Evolutionary conservation across 2,797 vertebrate species (phyloP).

Genomic region (Podargus strigoides): DNA sequence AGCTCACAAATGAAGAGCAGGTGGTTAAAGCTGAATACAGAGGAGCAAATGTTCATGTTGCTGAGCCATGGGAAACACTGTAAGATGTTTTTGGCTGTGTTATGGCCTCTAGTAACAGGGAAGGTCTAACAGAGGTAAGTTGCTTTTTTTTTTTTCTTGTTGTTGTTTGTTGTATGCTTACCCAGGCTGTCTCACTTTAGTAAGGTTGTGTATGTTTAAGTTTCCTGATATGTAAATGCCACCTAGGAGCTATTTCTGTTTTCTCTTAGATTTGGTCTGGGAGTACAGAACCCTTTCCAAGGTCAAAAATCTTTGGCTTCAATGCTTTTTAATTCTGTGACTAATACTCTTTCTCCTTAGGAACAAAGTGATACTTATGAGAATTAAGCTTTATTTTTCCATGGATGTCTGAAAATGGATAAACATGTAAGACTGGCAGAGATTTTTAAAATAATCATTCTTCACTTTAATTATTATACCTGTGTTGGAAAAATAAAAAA

Average conservation of each 20-base stretch:
- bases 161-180: fast-evolving
- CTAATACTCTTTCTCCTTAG: neutral
- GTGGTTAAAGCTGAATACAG: neutral
- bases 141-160: too few relatives aligned
- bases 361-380: neutral
- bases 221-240: neutral
- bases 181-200: neutral
- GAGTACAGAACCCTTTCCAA: neutral
- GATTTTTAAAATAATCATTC: neutral
- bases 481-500: neutral
- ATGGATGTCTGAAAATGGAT: neutral
- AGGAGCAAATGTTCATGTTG: neutral
- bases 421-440: neutral
- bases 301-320: neutral
- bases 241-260: neutral
- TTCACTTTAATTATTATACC: neutral
- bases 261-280: neutral
- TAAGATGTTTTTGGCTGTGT: fast-evolving
- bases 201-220: neutral
- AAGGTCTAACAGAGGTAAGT: neutral
- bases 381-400: neutral
- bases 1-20: neutral
- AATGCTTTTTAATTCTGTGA: neutral
- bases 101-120: neutral
- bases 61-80: fast-evolving